Conservation (phyloP, 2,113 vertebrate genomes). For the Psittacula cyanocephala region DNA sequence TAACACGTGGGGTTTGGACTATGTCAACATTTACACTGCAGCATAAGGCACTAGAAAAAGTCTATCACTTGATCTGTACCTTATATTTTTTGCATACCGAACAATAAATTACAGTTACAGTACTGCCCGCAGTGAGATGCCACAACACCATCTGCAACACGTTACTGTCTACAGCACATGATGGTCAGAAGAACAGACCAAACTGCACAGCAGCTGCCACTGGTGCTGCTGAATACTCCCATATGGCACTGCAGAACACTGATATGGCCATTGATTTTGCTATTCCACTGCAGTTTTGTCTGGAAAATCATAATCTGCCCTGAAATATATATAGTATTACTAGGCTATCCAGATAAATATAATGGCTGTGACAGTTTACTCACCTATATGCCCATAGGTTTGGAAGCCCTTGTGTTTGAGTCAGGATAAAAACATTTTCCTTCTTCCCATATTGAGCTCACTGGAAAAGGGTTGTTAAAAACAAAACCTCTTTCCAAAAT, state of each 20-base stretch:
- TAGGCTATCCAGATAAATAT: background rate
- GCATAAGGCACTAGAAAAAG: background rate
- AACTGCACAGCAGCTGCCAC: background rate
- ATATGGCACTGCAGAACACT: rapidly evolving
- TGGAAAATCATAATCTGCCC: background rate
- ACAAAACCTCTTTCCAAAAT: background rate
- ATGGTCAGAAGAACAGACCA: background rate
- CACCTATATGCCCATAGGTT: rapidly evolving
- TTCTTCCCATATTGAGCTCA: background rate
- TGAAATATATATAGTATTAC: background rate
- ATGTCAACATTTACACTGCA: background rate
- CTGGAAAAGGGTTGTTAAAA: background rate
- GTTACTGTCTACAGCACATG: rapidly evolving
- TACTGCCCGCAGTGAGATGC: background rate
- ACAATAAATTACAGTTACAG: background rate
- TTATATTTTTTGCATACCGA: background rate
- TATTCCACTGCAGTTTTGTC: background rate
- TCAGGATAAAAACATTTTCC: background rate
- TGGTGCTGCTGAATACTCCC: background rate
- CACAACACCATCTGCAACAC: background rate
- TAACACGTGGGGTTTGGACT: rapidly evolving
- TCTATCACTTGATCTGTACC: background rate
- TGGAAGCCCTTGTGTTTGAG: background rate
- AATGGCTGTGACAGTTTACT: background rate
- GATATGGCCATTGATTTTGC: background rate